These are phyloP conservation scores for Ladona fulva DNA, from an alignment of 1,140 invertebrate species.

Conservation along the genomic window DNA sequence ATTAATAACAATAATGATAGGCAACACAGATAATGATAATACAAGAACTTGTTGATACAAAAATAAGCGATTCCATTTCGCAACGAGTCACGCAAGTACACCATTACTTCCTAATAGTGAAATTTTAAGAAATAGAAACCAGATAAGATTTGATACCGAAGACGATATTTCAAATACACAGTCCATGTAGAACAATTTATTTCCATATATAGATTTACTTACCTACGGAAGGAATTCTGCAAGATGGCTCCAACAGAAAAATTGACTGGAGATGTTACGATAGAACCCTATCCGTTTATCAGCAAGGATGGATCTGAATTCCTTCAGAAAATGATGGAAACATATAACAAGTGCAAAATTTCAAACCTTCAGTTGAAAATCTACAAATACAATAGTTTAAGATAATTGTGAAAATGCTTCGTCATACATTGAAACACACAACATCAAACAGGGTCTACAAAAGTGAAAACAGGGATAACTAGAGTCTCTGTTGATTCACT, in stretches of 20 bases:
- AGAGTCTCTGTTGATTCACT: too few relatives aligned
- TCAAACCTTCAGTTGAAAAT: neutral
- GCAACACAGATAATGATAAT: too few relatives aligned
- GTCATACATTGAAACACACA: neutral
- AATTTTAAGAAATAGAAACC: neutral
- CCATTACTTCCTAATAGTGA: neutral
- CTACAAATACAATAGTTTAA: neutral
- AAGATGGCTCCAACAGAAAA: neutral
- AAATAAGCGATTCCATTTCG: neutral
- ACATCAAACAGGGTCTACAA: neutral
- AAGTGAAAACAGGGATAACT: neutral
- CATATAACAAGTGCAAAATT: neutral
- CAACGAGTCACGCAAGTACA: neutral
- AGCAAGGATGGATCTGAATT: neutral
- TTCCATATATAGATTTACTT: neutral
- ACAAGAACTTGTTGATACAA: neutral
- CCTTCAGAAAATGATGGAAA: neutral
- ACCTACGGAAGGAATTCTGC: neutral
- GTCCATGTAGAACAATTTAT: neutral
- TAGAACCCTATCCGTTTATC: neutral
- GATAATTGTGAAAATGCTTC: neutral
- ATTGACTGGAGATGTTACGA: neutral
- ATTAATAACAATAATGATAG: too few relatives aligned
- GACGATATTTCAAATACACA: neutral
- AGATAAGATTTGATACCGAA: neutral